Percentiles rank a stretch among this genome's conserved stretches.
phyloP scores from a whole-genome alignment of 2,888 invertebrate genomes.

The Drosophila formosana region DNA sequence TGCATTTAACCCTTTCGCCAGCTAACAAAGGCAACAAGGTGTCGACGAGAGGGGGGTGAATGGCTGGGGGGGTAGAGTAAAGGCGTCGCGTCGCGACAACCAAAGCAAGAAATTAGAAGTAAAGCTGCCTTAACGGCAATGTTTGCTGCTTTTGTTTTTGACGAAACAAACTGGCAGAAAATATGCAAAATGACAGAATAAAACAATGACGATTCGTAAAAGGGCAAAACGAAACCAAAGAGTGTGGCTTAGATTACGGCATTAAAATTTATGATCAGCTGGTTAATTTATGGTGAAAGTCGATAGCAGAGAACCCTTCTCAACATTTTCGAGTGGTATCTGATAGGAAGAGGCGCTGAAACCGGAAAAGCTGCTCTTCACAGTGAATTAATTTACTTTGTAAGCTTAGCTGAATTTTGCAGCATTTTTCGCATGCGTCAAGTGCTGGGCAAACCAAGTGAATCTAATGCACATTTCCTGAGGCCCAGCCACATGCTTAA shows the following conservation, averaged over 20 bases:
- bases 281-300: slow-evolving; percentile 31
- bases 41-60: neutral
- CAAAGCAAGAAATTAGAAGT: slow-evolving; percentile 61
- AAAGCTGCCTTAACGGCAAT: slow-evolving; percentile 21
- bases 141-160: slow-evolving; percentile 44
- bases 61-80: neutral
- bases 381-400: slow-evolving; percentile 23
- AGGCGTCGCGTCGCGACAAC: slow-evolving; percentile 28
- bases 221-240: slow-evolving; percentile 6
- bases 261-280: slow-evolving; percentile 33
- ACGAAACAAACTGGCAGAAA: slow-evolving; percentile 21
- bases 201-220: slow-evolving; percentile 37
- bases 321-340: slow-evolving; percentile 2
- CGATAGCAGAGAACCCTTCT: slow-evolving; percentile 1
- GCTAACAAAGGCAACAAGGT: slow-evolving; percentile 62
- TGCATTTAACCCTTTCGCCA: slow-evolving; percentile 71
- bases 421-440: slow-evolving; percentile 20
- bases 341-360: no score
- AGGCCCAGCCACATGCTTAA: slow-evolving; percentile 43
- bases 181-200: neutral
- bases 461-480: slow-evolving; percentile 56
- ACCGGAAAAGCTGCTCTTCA: neutral
- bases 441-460: slow-evolving; percentile 40
- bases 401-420: slow-evolving; percentile 20
- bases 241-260: slow-evolving; percentile 47